A percentile compares a stretch with the other conserved stretches of the same genome.
Conservation (phyloP, 2,888 invertebrate species). For the Timema cristinae region DNA sequence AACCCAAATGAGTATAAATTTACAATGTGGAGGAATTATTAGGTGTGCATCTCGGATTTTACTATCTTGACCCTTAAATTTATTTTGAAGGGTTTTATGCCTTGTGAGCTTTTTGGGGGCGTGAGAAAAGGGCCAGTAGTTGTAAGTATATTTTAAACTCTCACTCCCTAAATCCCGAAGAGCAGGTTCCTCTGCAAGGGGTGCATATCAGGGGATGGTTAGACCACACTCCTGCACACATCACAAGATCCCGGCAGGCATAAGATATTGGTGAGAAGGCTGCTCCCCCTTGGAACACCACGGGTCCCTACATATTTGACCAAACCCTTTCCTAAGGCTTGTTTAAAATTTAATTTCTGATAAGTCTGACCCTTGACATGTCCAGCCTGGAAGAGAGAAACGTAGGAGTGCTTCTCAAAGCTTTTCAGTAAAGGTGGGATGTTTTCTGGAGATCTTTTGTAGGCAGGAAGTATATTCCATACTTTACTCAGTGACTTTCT, state of each 20-base stretch:
- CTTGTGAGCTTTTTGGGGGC: no score
- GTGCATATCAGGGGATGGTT: background rate
- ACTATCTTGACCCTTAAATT: no score
- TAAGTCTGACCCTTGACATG: background rate
- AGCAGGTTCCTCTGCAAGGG: background rate
- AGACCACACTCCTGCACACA: constrained; percentile 4
- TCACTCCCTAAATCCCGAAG: background rate
- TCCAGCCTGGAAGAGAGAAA: background rate
- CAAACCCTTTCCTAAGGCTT: background rate
- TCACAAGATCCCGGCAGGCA: background rate
- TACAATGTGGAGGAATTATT: no score
- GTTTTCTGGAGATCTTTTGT: background rate
- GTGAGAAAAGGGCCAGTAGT: no score
- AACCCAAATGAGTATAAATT: no score
- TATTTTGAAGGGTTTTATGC: no score
- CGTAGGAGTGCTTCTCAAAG: background rate
- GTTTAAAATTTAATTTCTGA: background rate
- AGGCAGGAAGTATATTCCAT: background rate
- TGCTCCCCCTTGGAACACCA: background rate
- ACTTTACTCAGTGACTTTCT: background rate
- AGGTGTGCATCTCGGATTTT: no score
- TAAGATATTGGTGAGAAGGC: background rate
- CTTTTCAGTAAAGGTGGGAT: background rate
- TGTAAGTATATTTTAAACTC: background rate
- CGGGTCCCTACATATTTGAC: background rate